Evolutionary conservation across 1,140 invertebrate genomes (phyloP).

Genomic region (Daktulosphaira vitifoliae): DNA sequence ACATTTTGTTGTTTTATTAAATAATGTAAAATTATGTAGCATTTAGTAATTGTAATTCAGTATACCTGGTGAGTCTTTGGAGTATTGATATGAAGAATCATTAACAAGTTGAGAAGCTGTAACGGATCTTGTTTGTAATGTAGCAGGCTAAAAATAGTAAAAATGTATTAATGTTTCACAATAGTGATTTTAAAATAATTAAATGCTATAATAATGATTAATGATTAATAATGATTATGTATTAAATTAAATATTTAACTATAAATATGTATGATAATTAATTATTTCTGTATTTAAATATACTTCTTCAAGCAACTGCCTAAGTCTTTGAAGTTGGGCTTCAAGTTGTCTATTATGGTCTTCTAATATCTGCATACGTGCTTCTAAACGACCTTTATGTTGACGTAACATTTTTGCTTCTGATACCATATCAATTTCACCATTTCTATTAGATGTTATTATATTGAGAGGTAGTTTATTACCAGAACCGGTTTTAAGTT

Average conservation of each 20-base stretch:
- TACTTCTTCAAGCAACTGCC: slow-evolving; percentile 81
- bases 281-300: not conserved
- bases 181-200: too few relatives aligned
- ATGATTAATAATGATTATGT: not conserved
- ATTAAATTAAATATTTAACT: not conserved
- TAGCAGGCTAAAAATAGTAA: slow-evolving; percentile 48
- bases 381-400: slow-evolving; percentile 89
- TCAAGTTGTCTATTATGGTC: slow-evolving; percentile 91
- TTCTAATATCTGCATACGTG: slow-evolving; percentile 92
- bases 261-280: not conserved
- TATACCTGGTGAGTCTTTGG: slow-evolving; percentile 59
- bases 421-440: slow-evolving; percentile 80
- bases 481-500: slow-evolving; percentile 48
- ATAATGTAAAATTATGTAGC: too few relatives aligned
- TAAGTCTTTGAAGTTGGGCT: slow-evolving; percentile 70
- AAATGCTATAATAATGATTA: too few relatives aligned
- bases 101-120: slow-evolving; percentile 80
- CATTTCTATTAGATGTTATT: slow-evolving; percentile 50
- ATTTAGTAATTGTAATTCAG: slow-evolving; percentile 39
- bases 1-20: too few relatives aligned
- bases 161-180: not conserved
- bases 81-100: slow-evolving; percentile 69
- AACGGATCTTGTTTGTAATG: slow-evolving; percentile 78
- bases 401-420: slow-evolving; percentile 85
- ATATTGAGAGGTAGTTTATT: slow-evolving; percentile 58